Evolutionary conservation across 2,888 invertebrate genomes (phyloP).

Genomic region (Athetis lepigone): DNA sequence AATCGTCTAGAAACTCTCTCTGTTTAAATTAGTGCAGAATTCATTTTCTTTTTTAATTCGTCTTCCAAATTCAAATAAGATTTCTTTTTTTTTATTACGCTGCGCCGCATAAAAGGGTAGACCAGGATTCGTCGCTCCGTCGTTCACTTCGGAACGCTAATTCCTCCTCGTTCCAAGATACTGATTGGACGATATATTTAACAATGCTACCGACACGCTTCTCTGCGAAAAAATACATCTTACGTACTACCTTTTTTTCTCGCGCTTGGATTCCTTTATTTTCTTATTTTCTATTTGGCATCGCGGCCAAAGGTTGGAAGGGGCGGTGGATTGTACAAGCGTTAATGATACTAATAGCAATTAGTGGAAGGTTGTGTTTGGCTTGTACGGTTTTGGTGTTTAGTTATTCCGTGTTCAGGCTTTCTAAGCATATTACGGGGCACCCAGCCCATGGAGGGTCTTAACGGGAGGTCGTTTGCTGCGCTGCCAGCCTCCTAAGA

Average conservation of each 20-base stretch:
- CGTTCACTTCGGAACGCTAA: slow-evolving; percentile 86
- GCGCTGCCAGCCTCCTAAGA: slow-evolving; percentile 87
- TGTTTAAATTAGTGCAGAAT: slow-evolving; percentile 88
- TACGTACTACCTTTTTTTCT: slow-evolving; percentile 85
- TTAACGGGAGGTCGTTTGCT: slow-evolving; percentile 90
- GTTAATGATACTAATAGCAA: slow-evolving; percentile 85
- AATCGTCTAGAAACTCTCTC: slow-evolving; percentile 84
- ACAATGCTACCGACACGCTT: slow-evolving; percentile 87
- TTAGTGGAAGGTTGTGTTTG: slow-evolving; percentile 85
- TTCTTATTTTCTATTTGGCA: slow-evolving; percentile 80
- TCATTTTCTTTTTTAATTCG: slow-evolving; percentile 89
- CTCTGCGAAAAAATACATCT: slow-evolving; percentile 87
- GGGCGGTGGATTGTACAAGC: slow-evolving; percentile 69
- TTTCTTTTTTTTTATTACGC: slow-evolving; percentile 86
- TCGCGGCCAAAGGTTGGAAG: slow-evolving; percentile 77
- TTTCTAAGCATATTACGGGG: slow-evolving; percentile 85
- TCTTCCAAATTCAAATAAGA: slow-evolving; percentile 90
- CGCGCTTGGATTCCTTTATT: slow-evolving; percentile 83
- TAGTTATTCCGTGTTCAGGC: slow-evolving; percentile 79
- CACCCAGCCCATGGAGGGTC: slow-evolving; percentile 86
- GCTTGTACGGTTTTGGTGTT: slow-evolving; percentile 80
- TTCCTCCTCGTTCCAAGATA: slow-evolving; percentile 84
- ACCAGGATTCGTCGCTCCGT: slow-evolving; percentile 80
- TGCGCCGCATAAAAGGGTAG: slow-evolving; percentile 87
- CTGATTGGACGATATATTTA: slow-evolving; percentile 91